Percentiles rank a stretch among this genome's conserved stretches.
Conservation (phyloP, 2,113 vertebrate species). For the Hydropotes inermis region DNA sequence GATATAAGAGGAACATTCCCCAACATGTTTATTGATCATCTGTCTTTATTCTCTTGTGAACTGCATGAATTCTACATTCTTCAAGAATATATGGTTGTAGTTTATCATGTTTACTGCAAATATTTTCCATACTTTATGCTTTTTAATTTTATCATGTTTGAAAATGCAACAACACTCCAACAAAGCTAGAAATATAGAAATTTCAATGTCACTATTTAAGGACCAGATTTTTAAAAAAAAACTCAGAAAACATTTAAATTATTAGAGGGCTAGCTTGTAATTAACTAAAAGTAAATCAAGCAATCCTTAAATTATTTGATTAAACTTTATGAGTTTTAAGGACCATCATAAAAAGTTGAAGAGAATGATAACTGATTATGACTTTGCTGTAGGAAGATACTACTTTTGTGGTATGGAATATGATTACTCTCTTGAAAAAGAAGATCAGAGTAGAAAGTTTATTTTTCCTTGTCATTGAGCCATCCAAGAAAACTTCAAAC, state of each 20-base stretch:
- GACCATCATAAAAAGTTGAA: neutral
- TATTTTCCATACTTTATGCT: neutral
- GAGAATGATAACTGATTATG: neutral
- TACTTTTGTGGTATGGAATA: neutral
- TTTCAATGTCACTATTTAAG: neutral
- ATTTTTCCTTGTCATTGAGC: neutral
- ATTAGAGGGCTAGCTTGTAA: neutral
- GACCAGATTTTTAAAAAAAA: neutral
- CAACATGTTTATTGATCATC: neutral
- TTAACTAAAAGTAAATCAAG: neutral
- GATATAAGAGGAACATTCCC: neutral
- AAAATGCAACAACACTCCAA: neutral
- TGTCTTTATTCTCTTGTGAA: neutral
- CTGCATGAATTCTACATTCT: neutral
- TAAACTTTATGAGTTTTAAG: slow-evolving; percentile 11
- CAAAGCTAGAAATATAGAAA: neutral
- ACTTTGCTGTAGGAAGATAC: neutral
- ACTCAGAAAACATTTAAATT: neutral
- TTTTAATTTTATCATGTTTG: neutral
- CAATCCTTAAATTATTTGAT: neutral
- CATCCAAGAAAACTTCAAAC: neutral
- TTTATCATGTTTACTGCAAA: neutral
- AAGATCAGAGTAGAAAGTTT: neutral
- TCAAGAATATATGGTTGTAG: neutral
- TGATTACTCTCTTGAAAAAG: neutral